These are phyloP conservation scores for Scaptomyza tumidula DNA, from an alignment of 2,888 invertebrate genomes.

Conservation along the genomic window DNA sequence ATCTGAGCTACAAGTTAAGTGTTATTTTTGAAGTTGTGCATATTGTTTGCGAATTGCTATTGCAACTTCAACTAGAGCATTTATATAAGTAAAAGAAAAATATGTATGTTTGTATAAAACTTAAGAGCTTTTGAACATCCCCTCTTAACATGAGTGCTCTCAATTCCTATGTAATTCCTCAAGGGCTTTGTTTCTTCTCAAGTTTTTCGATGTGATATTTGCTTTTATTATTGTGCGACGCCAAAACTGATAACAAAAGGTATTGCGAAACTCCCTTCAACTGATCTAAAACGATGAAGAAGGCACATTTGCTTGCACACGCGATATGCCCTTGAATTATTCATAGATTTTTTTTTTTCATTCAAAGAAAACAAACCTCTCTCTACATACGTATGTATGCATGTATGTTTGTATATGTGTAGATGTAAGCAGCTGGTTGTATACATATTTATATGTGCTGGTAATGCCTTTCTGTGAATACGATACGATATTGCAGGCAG, in stretches of 20 bases:
- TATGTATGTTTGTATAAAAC: neutral
- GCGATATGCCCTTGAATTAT: constrained; percentile 56
- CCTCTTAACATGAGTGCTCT: neutral
- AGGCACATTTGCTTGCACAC: constrained; percentile 16
- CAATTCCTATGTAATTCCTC: neutral
- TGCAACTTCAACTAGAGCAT: neutral
- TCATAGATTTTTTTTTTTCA: constrained; percentile 53
- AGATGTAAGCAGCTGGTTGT: neutral
- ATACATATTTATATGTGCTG: constrained; percentile 1
- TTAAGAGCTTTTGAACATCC: neutral
- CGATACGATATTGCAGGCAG: constrained; percentile 28
- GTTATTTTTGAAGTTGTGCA: neutral
- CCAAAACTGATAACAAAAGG: constrained; percentile 36
- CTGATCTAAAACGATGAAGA: constrained; percentile 6
- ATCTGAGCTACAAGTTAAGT: neutral
- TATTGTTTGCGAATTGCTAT: neutral
- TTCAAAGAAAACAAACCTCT: constrained; percentile 22
- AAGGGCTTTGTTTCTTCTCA: neutral
- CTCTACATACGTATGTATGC: constrained; percentile 7
- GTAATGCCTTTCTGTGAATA: constrained; percentile 12
- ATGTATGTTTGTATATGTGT: neutral
- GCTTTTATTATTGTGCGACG: constrained; percentile 12
- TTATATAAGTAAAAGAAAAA: neutral
- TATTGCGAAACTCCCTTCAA: constrained; percentile 34
- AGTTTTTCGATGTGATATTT: neutral